phyloP scores from a whole-genome alignment of 1,140 invertebrate species.

The Drosophila pectinifera region DNA sequence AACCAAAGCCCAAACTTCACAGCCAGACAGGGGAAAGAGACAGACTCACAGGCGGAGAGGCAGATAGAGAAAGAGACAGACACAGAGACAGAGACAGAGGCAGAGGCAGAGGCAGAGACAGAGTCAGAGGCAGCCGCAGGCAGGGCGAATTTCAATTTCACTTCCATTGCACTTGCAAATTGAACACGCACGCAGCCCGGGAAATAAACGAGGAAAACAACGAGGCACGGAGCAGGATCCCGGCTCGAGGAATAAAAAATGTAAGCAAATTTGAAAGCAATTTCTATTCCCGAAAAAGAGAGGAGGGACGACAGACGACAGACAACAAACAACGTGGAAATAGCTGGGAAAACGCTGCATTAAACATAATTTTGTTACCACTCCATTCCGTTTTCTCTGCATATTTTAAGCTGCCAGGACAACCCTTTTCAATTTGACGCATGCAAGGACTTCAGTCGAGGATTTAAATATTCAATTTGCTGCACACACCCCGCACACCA shows the following conservation, averaged over 20 bases:
- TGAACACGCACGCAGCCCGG: conserved; percentile 51
- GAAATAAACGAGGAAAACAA: conserved; percentile 30
- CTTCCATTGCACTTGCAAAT: conserved; percentile 60
- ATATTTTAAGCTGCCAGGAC: conserved; percentile 54
- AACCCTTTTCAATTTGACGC: conserved; percentile 70
- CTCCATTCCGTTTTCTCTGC: conserved; percentile 45
- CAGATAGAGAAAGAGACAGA: background rate
- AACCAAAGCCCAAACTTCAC: conserved; percentile 31
- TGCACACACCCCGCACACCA: too few species aligned
- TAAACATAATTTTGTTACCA: conserved; percentile 66
- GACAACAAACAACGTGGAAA: background rate
- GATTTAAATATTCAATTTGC: conserved; percentile 81
- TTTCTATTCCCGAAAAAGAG: conserved; percentile 49
- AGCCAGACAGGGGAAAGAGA: background rate
- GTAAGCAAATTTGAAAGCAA: conserved; percentile 59
- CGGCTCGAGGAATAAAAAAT: conserved; percentile 19
- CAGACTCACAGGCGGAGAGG: background rate
- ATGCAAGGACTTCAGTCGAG: conserved; percentile 51
- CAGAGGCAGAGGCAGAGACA: background rate
- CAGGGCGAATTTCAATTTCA: conserved; percentile 64
- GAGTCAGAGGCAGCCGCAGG: conserved; percentile 12
- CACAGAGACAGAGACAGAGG: conserved; percentile 11
- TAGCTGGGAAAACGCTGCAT: conserved; percentile 33
- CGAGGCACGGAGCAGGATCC: background rate
- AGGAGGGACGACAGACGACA: background rate